Base-by-base conservation (phyloP, 2,888 invertebrate genomes). In the Pachydiplax longipennis region DNA sequence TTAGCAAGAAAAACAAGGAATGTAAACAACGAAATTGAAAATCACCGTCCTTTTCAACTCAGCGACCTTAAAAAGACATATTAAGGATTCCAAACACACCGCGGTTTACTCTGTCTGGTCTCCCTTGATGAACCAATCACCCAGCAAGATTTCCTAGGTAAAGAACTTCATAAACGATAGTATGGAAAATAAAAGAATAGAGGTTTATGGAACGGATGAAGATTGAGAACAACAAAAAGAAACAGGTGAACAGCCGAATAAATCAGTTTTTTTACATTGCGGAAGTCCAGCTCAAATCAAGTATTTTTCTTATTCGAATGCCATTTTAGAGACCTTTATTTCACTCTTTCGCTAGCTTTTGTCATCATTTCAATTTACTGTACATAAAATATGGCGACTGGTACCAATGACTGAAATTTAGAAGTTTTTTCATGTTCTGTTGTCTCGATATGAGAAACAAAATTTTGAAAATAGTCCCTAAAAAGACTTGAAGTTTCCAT, bases 71-170 rank as follows among this genome's bases (percentile, higher is more conserved):
- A 87, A 87, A 37, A 87, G 58, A 37, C 58, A 37, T 37, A 87
- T 87, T 87, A n/a, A 58, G 37, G 87, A 87, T 87, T 87, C 65
- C 61, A n/a, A 87, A 87, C 87, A 87, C 37, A 87, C 61, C 22
- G 61, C 61, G 61, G 87, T 87, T 87, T 65, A 65, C 87, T 18
- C 82, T 35, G 18, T 58, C 31, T 83, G 35, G 12, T 22, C 35
- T 22, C 61, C 37, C 87, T 65, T 87, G 87, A 87, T 87, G 87
- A 87, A 65, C 58, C 87, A 87, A 87, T 87, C 87, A 87, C 87
- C 37, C n/a, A 61, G 6, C 87, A 37, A 35, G 87, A 5, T 25
- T 25, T 31, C 53, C 22, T 2, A 87, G 87, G 37, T n/a, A 87
- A 61, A n/a, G 37, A 61, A 25, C 37, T n/a, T 65, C 61, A 61